Conservation (phyloP, 1,140 invertebrate genomes). For the Dreissena rostriformis region DNA sequence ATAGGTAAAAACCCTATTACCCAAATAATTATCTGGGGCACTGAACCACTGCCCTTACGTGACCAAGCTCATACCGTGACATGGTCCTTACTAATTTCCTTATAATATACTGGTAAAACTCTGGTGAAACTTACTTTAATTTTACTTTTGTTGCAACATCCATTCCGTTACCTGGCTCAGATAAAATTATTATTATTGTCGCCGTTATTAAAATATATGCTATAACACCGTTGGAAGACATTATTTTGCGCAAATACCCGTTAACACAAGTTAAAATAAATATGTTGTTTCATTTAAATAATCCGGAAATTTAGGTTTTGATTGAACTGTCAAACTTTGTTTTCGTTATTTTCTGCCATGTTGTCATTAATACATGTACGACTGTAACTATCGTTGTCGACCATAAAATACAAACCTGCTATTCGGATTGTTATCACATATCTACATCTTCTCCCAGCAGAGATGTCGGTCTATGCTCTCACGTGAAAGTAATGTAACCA, state of each 20-base stretch:
- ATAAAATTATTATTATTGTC: slow-evolving; percentile 12
- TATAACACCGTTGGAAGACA: slow-evolving; percentile 10
- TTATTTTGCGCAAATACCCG: background rate
- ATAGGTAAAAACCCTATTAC: no score
- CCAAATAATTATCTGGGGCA: background rate
- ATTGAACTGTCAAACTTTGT: background rate
- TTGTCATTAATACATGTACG: slow-evolving; percentile 21
- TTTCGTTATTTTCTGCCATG: slow-evolving; percentile 36
- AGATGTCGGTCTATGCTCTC: background rate
- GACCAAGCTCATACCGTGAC: background rate
- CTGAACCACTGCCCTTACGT: background rate
- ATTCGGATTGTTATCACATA: background rate
- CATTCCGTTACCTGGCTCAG: slow-evolving; percentile 26
- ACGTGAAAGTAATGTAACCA: background rate
- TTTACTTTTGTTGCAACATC: slow-evolving; percentile 22
- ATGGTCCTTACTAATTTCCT: no score
- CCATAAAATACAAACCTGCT: background rate
- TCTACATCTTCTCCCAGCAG: no score
- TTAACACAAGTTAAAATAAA: background rate
- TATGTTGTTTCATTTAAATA: background rate
- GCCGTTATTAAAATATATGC: background rate
- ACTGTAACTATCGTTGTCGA: background rate
- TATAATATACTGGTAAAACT: background rate
- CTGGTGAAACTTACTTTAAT: background rate
- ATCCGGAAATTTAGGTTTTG: background rate